Conservation (phyloP, 2,797 vertebrate genomes). For the Erethizon dorsatum region DNA sequence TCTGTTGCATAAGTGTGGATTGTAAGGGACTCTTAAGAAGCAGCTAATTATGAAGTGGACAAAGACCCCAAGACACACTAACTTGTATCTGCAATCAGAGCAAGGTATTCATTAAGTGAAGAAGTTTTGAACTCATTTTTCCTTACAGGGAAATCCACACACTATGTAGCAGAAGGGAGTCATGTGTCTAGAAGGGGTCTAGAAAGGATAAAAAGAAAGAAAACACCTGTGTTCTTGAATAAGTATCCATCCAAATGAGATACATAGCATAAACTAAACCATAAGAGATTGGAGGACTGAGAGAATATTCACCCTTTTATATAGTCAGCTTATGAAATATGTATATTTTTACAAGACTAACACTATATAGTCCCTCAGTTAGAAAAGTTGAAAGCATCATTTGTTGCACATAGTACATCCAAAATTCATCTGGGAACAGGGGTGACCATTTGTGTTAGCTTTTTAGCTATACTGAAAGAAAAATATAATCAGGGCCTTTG, state of each 20-base stretch:
- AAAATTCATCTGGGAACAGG: no score
- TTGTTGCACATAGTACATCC: background rate
- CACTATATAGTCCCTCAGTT: background rate
- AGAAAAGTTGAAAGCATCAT: background rate
- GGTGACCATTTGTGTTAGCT: background rate
- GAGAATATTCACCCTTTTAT: background rate
- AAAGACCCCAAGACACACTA: background rate
- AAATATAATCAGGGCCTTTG: background rate
- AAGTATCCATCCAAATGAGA: background rate
- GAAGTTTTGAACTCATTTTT: background rate
- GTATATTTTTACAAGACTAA: background rate
- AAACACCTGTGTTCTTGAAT: background rate
- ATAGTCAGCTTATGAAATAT: background rate
- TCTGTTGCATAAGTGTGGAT: background rate
- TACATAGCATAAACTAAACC: background rate
- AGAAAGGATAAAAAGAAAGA: background rate
- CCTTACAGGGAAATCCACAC: background rate
- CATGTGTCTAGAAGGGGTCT: background rate
- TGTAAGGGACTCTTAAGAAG: background rate
- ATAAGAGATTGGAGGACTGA: background rate
- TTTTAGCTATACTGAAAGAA: background rate
- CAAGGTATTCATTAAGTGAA: background rate
- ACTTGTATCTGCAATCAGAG: background rate
- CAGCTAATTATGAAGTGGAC: no score
- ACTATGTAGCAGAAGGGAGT: background rate